Conservation (phyloP, 1,140 invertebrate genomes). For the Drosophila repleta region DNA sequence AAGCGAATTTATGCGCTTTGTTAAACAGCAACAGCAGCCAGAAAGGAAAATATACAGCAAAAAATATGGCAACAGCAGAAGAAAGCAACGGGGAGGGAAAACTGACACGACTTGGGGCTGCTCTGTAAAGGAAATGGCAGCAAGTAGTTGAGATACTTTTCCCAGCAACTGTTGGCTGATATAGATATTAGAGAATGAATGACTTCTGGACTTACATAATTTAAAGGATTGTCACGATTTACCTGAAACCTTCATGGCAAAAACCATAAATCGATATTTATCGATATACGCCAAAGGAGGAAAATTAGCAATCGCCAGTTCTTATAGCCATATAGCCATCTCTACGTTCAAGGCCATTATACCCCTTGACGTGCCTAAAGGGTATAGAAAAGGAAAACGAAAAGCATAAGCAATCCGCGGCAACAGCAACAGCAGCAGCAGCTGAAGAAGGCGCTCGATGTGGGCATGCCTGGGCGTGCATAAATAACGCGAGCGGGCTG, state of each 20-base stretch:
- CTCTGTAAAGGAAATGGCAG: neutral
- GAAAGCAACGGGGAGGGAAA: slow-evolving; percentile 32
- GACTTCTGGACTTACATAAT: too few species aligned
- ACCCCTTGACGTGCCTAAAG: neutral
- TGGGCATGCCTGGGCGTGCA: slow-evolving; percentile 66
- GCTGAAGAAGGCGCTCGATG: slow-evolving; percentile 39
- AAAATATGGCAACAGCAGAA: slow-evolving; percentile 58
- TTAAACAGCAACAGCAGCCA: slow-evolving; percentile 76
- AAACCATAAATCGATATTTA: too few species aligned
- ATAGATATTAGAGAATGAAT: too few species aligned
- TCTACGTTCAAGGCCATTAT: too few species aligned
- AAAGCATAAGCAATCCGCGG: slow-evolving; percentile 61
- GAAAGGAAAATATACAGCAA: slow-evolving; percentile 43
- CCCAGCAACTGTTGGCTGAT: neutral
- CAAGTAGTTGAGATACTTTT: neutral
- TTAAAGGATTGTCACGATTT: too few species aligned
- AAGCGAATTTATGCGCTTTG: slow-evolving; percentile 82
- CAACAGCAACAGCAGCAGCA: neutral
- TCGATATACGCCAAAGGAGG: too few species aligned
- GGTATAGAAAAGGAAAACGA: neutral
- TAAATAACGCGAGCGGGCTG: slow-evolving; percentile 59
- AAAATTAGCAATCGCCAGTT: too few species aligned
- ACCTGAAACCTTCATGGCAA: too few species aligned
- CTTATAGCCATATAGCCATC: too few species aligned
- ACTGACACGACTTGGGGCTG: neutral